Evolutionary conservation across 2,113 vertebrate genomes (phyloP), one percentile per base, ranked within the genome.

Genomic region (Alligator mississippiensis): DNA sequence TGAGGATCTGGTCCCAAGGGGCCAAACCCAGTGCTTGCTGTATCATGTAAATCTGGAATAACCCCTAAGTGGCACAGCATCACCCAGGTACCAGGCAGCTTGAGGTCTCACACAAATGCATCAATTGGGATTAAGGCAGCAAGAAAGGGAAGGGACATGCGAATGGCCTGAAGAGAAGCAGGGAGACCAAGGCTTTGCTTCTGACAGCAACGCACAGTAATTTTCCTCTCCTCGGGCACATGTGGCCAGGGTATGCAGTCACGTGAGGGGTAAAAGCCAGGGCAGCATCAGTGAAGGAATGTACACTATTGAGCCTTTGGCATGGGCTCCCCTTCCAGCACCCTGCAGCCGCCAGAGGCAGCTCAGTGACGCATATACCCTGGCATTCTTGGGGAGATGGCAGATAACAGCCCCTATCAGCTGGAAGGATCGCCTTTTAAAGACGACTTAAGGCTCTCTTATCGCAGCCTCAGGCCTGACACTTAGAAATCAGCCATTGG

Each of bases 401-500:
- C 57, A 96, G 96, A 97, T 97, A 97, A 4, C 0, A 38, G 70
- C 1, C 85, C 57, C 92, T 97, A 96, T 97, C 96, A 90, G 91
- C 86, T 80, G 63, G 4, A 84, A 38, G 87, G 83, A 97, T 97
- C 94, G 14, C 85, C 19, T 92, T 85, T 82, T 74, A 92, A 97
- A 96, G 90, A 81, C 70, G 85, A 95, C 90, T 92, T 84, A 89
- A 91, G 95, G 94, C 90, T 16, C 22, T 74, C 96, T 96, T 95
- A 96, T 96, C 94, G 94, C 90, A 58, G 88, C 34, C 90, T 79
- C 82, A 58, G 86, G 96, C 95, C 95, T 87, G 91, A 58, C 88
- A 66, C 82, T 19, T 80, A 94, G 2, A 66, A 91, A 94, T 63
- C 77, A 90, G 87, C 85, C 89, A 84, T 80, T 61, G 75, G 70